phyloP scores from a whole-genome alignment of 1,140 invertebrate species.

The Drosophila ficusphila region DNA sequence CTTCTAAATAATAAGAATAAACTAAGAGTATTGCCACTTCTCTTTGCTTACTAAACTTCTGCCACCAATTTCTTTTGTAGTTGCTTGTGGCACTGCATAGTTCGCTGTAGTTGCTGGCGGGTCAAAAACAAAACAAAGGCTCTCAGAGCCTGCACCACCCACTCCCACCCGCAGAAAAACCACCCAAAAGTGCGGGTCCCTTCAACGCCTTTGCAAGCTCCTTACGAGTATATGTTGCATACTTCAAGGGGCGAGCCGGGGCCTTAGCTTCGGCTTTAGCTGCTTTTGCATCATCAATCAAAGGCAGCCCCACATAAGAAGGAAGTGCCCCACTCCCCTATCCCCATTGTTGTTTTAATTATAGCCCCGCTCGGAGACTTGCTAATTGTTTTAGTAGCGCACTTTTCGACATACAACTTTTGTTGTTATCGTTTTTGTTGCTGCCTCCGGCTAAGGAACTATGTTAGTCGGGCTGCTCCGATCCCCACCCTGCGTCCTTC shows the following conservation, averaged over 20 bases:
- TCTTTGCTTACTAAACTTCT: not conserved
- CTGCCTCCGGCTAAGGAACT: slow-evolving; percentile 41
- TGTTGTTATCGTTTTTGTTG: slow-evolving; percentile 18
- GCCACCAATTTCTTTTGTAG: slow-evolving; percentile 3
- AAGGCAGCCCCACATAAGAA: slow-evolving; percentile 38
- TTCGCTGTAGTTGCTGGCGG: slow-evolving; percentile 44
- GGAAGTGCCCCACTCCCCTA: not conserved
- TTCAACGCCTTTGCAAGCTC: slow-evolving; percentile 52
- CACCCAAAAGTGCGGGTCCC: slow-evolving; percentile 20
- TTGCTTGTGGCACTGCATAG: slow-evolving; percentile 57
- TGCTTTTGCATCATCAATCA: slow-evolving; percentile 74
- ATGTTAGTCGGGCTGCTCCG: slow-evolving; percentile 52
- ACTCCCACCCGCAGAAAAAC: not conserved
- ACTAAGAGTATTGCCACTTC: slow-evolving; percentile 3
- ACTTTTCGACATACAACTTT: slow-evolving; percentile 55
- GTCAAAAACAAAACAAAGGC: slow-evolving; percentile 52
- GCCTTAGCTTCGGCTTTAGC: slow-evolving; percentile 50
- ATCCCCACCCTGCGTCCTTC: not conserved
- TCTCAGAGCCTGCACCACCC: slow-evolving; percentile 10
- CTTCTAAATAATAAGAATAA: no score
- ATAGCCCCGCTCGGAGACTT: slow-evolving; percentile 55
- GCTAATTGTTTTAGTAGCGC: slow-evolving; percentile 81
- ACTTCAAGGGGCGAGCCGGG: slow-evolving; percentile 53
- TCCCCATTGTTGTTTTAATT: slow-evolving; percentile 75
- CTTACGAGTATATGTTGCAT: slow-evolving; percentile 59